Base-by-base conservation (phyloP, 64 coral and sea anemone species). In the Montipora cactus region DNA sequence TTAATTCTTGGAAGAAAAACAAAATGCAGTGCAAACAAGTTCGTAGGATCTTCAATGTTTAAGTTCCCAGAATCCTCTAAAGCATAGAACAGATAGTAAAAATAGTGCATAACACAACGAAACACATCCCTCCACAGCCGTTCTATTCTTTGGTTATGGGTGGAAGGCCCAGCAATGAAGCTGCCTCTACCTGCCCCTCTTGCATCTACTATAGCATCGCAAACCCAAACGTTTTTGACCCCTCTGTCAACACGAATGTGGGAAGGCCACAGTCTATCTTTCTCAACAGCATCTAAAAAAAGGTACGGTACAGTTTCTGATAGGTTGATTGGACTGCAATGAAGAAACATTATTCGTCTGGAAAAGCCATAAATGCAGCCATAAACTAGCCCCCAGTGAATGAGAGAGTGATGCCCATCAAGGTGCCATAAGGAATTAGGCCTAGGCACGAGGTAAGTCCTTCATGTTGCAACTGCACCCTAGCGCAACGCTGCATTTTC, bases 1-100 rank as follows among this genome's bases (percentile, higher is more conserved):
- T 58, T 92, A 11, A 92, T 83, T 16, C 90, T 73, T 28, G 79
- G 64, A 12, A 92, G 44, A 83, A 84, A 92, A 20, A 92, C 90
- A 5, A 92, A 57, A 21, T 92, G 90, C 23, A 92, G 59, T 12
- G 90, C 66, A 83, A 82, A 92, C 46, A 92, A n/a, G 59, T 92
- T 61, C 15, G 58, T 73, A 49, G 62, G 59, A 76, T 92, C 53
- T 57, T 92, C 49, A 16, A 48, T 37, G 59, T 83, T 75, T 23
- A 92, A 25, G 8, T 74, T 13, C 14, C 79, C 90, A 82, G 90
- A 64, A 12, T 67, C 22, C 49, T 84, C 90, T 67, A 83, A 74
- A n/a, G 22, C 78, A 49, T 92, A 81, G 61, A 92, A 92, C 23
- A 53, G 25, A 76, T 79, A 90, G 47, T 90, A 90, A 14, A 45